Conservation (phyloP, 2,797 vertebrate genomes). For the Anas bahamensis region DNA sequence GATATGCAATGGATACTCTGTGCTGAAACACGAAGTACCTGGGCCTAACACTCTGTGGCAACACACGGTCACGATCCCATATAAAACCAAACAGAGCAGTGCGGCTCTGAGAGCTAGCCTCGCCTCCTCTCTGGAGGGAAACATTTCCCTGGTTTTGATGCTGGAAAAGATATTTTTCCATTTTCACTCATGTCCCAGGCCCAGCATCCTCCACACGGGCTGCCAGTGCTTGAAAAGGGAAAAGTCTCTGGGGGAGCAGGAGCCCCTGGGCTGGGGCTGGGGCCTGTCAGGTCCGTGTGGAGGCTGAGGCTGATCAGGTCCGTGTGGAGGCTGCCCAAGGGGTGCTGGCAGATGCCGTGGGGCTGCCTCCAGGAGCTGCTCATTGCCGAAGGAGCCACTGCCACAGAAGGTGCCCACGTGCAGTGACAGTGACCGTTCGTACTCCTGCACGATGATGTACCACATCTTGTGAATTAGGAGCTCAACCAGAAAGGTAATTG, state of each 20-base stretch:
- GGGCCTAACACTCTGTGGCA: background rate
- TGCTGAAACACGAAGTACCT: background rate
- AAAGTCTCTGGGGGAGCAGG: background rate
- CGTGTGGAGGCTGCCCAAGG: rapidly evolving
- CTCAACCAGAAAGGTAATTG: background rate
- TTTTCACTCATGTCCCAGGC: background rate
- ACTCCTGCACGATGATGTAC: background rate
- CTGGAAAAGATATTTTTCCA: background rate
- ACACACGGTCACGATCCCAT: rapidly evolving
- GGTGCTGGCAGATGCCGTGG: background rate
- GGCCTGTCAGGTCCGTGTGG: background rate
- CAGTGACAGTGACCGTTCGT: background rate
- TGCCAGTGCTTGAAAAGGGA: background rate
- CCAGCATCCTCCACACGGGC: background rate
- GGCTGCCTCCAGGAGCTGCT: background rate
- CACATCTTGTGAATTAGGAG: background rate
- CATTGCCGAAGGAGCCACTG: background rate
- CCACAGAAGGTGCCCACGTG: background rate
- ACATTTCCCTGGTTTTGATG: background rate
- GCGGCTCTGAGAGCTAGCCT: background rate
- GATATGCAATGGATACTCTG: background rate
- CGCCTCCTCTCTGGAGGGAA: background rate
- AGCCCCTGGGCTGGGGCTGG: rapidly evolving
- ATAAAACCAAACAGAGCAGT: background rate
- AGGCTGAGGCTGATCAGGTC: background rate